Evolutionary conservation across 2,888 invertebrate genomes (phyloP).

Genomic region (Coenonympha arcania): DNA sequence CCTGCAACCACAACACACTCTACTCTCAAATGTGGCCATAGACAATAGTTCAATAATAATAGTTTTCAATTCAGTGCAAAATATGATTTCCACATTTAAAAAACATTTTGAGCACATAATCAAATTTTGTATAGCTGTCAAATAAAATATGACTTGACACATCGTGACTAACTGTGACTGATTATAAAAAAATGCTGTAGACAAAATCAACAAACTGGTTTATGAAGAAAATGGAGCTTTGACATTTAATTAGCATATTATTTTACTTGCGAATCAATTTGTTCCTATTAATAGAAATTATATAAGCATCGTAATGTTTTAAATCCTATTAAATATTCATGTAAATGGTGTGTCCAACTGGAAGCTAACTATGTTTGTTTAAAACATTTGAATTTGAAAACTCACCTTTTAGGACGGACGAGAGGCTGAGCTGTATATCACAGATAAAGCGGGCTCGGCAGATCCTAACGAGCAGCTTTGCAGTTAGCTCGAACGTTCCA

Average conservation of each 20-base stretch:
- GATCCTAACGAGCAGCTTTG: constrained; percentile 70
- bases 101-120: too few relatives aligned
- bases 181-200: too few relatives aligned
- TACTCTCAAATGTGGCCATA: not conserved
- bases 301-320: not conserved
- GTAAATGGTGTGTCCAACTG: constrained; percentile 16
- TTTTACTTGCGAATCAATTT: not conserved
- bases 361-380: constrained; percentile 20
- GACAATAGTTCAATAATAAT: too few relatives aligned
- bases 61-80: too few relatives aligned
- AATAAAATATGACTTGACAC: too few relatives aligned
- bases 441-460: constrained; percentile 75
- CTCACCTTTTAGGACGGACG: constrained; percentile 74
- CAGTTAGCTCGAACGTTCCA: constrained; percentile 69
- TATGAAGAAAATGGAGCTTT: too few relatives aligned
- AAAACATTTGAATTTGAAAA: too few relatives aligned
- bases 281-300: not conserved
- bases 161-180: too few relatives aligned
- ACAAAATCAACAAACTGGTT: too few relatives aligned
- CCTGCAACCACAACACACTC: constrained; percentile 50
- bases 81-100: too few relatives aligned
- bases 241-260: not conserved
- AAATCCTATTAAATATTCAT: not conserved
- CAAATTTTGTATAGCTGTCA: too few relatives aligned
- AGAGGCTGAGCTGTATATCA: constrained; percentile 76